phyloP scores from a whole-genome alignment of 2,888 invertebrate species.

The Petrolisthes manimaculis region DNA sequence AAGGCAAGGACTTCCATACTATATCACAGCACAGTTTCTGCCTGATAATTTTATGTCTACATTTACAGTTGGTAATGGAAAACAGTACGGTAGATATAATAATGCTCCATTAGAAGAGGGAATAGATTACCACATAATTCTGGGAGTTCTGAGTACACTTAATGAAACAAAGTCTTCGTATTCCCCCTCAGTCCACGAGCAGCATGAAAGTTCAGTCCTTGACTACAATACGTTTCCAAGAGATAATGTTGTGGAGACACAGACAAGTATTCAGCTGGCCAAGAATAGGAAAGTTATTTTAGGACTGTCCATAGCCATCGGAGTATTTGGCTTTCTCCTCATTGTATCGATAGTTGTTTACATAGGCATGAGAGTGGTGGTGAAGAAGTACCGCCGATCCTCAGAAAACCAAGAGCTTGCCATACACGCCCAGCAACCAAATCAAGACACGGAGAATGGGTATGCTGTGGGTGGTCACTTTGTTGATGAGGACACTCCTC shows the following conservation, averaged over 20 bases:
- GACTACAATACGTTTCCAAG: conserved; percentile 2
- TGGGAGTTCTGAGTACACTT: conserved; percentile 80
- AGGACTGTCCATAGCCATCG: conserved; percentile 78
- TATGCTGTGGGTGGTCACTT: conserved; percentile 59
- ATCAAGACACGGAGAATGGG: conserved; percentile 59
- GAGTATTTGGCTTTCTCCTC: conserved; percentile 78
- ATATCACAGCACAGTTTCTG: conserved; percentile 84
- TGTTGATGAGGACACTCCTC: conserved; percentile 69
- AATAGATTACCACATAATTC: conserved; percentile 76
- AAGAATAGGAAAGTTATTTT: conserved; percentile 67
- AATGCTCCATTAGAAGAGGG: conserved; percentile 81
- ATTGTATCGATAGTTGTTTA: conserved; percentile 77
- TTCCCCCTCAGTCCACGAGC: conserved; percentile 70
- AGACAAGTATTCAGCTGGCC: conserved; percentile 30
- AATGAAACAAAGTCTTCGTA: conserved; percentile 79
- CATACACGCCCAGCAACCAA: conserved; percentile 53
- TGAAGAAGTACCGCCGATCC: conserved; percentile 52
- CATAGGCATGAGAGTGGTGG: conserved; percentile 73
- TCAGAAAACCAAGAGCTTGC: conserved; percentile 61
- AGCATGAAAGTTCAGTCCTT: conserved; percentile 52
- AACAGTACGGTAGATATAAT: conserved; percentile 80
- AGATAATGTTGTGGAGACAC: not conserved
- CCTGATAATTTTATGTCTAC: conserved; percentile 73
- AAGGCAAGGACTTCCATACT: conserved; percentile 80
- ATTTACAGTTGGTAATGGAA: conserved; percentile 84